Base-by-base conservation (phyloP, 2,113 vertebrate genomes). In the Hippoglossus stenolepis region DNA sequence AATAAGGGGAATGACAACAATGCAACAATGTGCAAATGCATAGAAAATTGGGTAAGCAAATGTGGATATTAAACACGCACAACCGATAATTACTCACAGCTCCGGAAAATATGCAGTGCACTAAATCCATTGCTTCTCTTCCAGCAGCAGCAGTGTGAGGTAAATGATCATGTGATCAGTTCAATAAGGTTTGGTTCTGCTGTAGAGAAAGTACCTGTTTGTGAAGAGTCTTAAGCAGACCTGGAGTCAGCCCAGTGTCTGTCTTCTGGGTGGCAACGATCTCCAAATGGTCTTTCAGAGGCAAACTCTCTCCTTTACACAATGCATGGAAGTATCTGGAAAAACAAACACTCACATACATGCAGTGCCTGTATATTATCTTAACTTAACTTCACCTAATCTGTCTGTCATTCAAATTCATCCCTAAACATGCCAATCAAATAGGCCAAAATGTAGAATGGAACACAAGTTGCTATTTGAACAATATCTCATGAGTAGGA, bases 321-420 rank as follows among this genome's bases (percentile, higher is more conserved):
- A 98, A 81, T 0, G 96, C 96, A 75, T 83, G 89, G 75, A 99
- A 99, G 82, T 99, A 99, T 72, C 97, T 98, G 82, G n/a, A 26
- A 21, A 57, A 7, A 23, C 26, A 75, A 17, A 40, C 17, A 68
- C 28, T 35, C 12, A 72, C 31, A 47, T 21, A 1, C 20, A 9
- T 24, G 24, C 24, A 24, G 51, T 11, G 7, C 18, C 3, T 20
- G 51, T 59, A 28, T 6, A 73, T 60, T 49, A 45, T 40, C 65
- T 23, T 15, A 20, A 14, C 65, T 23, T 15, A 20, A 14, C 60
- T 35, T 58, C 5, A 70, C 24, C 51, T 5, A 2, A 13, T 65
- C 14, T 58, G n/a, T 65, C 14, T 54, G n/a, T 35, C 65, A 47
- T 45, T 1, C 15, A 1, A 2, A 21, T 9, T 56, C 38, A 24